Evolutionary conservation across 2,797 vertebrate genomes (phyloP), one percentile per base, ranked within the genome.

Genomic region (Pseudochirops corinnae): DNA sequence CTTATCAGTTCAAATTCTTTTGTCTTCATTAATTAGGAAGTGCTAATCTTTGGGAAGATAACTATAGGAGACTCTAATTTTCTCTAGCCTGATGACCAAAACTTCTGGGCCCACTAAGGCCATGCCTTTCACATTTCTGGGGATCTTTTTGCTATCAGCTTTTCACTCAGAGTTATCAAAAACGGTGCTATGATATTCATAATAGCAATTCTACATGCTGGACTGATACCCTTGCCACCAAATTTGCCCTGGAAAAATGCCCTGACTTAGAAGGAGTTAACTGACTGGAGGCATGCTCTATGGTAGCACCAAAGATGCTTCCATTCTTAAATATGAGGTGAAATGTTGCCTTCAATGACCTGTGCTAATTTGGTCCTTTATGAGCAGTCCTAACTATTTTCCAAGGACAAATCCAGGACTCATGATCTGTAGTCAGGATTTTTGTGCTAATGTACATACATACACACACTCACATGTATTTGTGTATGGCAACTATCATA

Each of bases 1-100:
- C 97, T 99, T 98, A 98, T 98, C 97, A 93, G 94, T 33, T 50
- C 93, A 96, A 97, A 98, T 97, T 96, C 10, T 0, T 93, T 98
- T 24, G n/a, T 97, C 95, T 97, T 98, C 97, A 98, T 98, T 98
- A 98, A 98, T 97, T 98, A 98, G 98, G 98, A 98, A 98, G 96
- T 95, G 97, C 96, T 98, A 98, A 98, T 98, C 94, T 98, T 98
- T 95, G 94, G 95, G 24, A 87, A 13, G 53, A 97, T 98, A 98
- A 96, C 95, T 95, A 98, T 95, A 97, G 94, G 52, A 97, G 93
- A 95, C 0, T 0, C 93, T 98, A 91, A 98, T 98, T 98, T 98
- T 98, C 95, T 96, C 93, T 94, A 96, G 95, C 60, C 93, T 94
- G 95, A 98, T 98, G 95, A 97, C 97, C 96, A 95, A 96, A 96